These are phyloP conservation scores for Sebastes oblongus DNA, from an alignment of 2,797 vertebrate species.

Conservation along the genomic window DNA sequence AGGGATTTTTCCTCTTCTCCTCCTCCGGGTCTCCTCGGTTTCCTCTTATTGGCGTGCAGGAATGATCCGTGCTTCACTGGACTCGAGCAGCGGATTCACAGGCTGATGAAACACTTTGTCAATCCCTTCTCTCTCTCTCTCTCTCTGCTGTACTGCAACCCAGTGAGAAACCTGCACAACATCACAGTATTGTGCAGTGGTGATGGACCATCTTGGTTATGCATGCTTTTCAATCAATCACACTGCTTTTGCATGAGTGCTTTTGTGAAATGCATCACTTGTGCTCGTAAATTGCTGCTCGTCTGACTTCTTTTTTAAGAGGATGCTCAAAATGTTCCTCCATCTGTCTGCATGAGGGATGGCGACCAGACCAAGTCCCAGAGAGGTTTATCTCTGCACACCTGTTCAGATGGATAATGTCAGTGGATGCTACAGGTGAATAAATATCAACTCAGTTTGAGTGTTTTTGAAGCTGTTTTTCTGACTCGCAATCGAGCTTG, in stretches of 20 bases:
- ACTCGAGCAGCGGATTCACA: constrained; percentile 25
- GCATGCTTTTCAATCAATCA: neutral
- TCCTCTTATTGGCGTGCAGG: constrained; percentile 23
- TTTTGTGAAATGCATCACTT: constrained; percentile 22
- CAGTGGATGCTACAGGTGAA: constrained; percentile 66
- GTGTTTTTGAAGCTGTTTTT: constrained; percentile 15
- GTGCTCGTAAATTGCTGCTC: neutral
- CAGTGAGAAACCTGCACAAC: constrained; percentile 17
- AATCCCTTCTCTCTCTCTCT: neutral
- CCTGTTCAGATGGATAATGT: constrained; percentile 36
- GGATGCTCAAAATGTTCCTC: constrained; percentile 13
- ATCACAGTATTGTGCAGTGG: constrained; percentile 1
- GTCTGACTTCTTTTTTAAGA: constrained; percentile 35
- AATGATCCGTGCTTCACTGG: constrained; percentile 35
- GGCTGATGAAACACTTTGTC: constrained; percentile 49
- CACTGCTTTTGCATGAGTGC: neutral
- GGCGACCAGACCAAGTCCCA: constrained; percentile 40
- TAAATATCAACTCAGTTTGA: constrained; percentile 16
- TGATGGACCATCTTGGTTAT: constrained; percentile 29
- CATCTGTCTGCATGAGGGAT: constrained; percentile 37
- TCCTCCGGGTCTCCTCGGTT: neutral
- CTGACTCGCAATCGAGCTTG: constrained; percentile 2
- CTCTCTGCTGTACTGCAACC: constrained; percentile 12
- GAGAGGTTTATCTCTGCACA: constrained; percentile 26
- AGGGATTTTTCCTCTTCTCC: constrained; percentile 23